A percentile compares a stretch with the other conserved stretches of the same genome.
phyloP scores from a whole-genome alignment of 2,888 invertebrate genomes.

The Drosophila rubida region DNA sequence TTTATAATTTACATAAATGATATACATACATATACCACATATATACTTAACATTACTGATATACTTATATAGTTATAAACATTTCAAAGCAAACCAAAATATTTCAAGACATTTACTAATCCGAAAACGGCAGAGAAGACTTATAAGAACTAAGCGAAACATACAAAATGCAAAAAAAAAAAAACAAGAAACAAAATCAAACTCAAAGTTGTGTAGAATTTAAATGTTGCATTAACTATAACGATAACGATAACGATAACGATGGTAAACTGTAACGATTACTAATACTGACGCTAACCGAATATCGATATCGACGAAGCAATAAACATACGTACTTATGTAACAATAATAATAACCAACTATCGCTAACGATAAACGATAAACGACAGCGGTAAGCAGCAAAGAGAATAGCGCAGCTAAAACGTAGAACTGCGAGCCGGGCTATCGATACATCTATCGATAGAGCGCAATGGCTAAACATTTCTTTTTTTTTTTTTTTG shows the following conservation, averaged over 20 bases:
- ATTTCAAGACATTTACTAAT: constrained; percentile 42
- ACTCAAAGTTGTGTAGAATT: constrained; percentile 74
- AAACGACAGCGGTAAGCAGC: neutral
- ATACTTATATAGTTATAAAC: constrained; percentile 29
- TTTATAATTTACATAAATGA: constrained; percentile 28
- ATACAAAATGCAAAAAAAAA: neutral
- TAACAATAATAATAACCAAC: constrained; percentile 15
- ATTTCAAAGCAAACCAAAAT: constrained; percentile 25
- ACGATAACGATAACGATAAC: constrained; percentile 19
- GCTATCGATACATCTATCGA: constrained; percentile 14
- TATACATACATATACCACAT: constrained; percentile 25
- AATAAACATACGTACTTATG: constrained; percentile 11
- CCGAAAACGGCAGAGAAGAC: constrained; percentile 65
- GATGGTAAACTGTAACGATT: neutral
- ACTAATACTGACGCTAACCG: neutral
- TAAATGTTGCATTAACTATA: constrained; percentile 49
- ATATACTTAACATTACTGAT: constrained; percentile 26
- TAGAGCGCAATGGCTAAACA: neutral
- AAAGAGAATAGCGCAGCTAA: neutral
- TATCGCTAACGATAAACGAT: constrained; percentile 18
- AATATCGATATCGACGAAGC: constrained; percentile 4
- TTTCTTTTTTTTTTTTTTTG: neutral
- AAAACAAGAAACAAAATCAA: constrained; percentile 38
- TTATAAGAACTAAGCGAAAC: constrained; percentile 66
- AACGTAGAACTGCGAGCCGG: neutral